Conservation (phyloP, 2,888 invertebrate genomes). For the Athalia rosae region DNA sequence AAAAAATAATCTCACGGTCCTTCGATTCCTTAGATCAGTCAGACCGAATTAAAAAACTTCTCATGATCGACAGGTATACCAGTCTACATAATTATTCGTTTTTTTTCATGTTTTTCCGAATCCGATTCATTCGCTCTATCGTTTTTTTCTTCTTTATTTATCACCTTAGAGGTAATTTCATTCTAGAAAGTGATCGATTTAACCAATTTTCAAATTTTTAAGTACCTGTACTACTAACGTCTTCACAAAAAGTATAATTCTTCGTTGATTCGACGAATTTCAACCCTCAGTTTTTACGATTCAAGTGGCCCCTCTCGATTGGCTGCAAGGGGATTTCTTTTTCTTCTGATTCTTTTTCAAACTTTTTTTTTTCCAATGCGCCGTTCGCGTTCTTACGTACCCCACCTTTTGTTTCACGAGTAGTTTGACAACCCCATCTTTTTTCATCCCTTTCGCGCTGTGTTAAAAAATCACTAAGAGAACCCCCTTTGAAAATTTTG, state of each 20-base stretch:
- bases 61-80: neutral
- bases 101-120: neutral
- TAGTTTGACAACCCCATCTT: no score
- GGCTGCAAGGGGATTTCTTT: neutral
- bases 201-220: no score
- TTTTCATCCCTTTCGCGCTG: no score
- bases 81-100: neutral
- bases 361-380: neutral
- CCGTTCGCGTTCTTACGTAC: neutral
- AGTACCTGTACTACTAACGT: neutral
- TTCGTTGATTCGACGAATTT: conserved; percentile 34
- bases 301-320: conserved; percentile 27
- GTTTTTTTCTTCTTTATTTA: no score
- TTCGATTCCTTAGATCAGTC: no score
- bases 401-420: neutral
- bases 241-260: neutral
- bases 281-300: conserved; percentile 21
- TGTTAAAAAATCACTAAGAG: no score
- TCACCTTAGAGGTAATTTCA: no score
- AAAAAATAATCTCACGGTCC: no score
- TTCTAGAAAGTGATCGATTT: neutral
- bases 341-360: neutral
- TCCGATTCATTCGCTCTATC: no score
- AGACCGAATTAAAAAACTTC: no score
- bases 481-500: no score